Percentiles rank a stretch among this genome's conserved stretches.
Evolutionary conservation across 2,797 vertebrate genomes (phyloP).

Genomic region (Acipenser transmontanus): DNA sequence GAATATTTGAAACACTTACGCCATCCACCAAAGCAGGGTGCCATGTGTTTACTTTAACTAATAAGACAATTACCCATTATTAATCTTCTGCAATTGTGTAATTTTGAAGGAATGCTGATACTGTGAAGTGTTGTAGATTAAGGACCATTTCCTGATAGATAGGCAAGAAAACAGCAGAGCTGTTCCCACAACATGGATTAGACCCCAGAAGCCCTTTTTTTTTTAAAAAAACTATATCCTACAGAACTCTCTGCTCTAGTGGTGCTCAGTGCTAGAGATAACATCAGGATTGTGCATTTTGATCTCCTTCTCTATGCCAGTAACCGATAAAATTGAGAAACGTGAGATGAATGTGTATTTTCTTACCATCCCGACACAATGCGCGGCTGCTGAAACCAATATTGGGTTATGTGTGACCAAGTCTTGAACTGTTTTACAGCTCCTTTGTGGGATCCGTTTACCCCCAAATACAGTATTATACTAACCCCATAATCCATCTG

Average conservation of each 20-base stretch:
- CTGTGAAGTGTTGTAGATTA: conserved; percentile 63
- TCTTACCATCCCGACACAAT: neutral
- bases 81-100: conserved; percentile 70
- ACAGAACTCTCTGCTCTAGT: conserved; percentile 3
- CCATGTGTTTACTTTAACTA: conserved; percentile 70
- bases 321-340: conserved; percentile 1
- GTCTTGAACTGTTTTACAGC: neutral
- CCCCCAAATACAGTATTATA: neutral
- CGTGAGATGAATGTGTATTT: neutral
- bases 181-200: conserved; percentile 51
- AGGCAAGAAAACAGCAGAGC: conserved; percentile 53
- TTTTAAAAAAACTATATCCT: too few species aligned
- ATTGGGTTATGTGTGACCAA: conserved; percentile 1
- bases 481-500: neutral
- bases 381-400: neutral
- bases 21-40: conserved; percentile 53
- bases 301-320: neutral
- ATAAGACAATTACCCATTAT: conserved; percentile 68
- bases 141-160: conserved; percentile 72
- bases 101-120: conserved; percentile 72
- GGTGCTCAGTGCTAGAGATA: neutral
- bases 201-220: conserved; percentile 1
- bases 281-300: neutral
- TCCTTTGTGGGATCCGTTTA: neutral
- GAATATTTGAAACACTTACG: conserved; percentile 26